Evolutionary conservation across 1,140 invertebrate species (phyloP), one percentile per base, ranked within the genome.

Genomic region (Caerostris darwini): DNA sequence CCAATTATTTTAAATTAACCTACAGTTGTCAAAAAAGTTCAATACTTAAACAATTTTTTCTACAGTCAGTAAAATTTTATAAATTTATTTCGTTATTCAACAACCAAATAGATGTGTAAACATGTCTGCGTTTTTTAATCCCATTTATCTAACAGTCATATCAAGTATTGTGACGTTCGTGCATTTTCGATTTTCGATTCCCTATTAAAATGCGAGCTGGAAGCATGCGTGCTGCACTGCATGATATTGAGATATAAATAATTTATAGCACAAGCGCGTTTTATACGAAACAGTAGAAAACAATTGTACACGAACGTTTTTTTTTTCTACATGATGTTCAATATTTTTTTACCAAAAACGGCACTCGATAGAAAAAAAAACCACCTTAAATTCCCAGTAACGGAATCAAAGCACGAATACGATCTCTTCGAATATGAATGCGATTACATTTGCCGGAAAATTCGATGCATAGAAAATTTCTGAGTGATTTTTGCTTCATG

Each of bases 401-500:
- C 34, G 19, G 85, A 61, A 87, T 87, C 85, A 19, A 50, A 58
- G 85, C 85, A 87, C 85, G 85, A 87, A 61, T 87, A 10, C 19
- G 85, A 87, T 87, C 85, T 14, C 3, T 14, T 14, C 85, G 3
- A 14, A 87, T 19, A 50, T 87, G 85, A 87, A 87, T 64, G 85
- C 8, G 85, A 87, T 87, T 87, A 87, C 85, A 6, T 57, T 59
- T 50, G 58, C 19, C 50, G 57, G n/a, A 34, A 64, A 87, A 87
- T 61, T 87, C 85, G 85, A 87, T 64, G 85, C 85, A 87, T 87
- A 87, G 34, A 19, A 87, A 87, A 87, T 85, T 56, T 7, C 54
- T 56, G 50, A 4, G 3, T 85, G 7, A 8, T 85, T 58, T 85
- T 77, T 77, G 4, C 69, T 34, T 77, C 17, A n/a, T 50, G 58